Conservation (phyloP, 2,888 invertebrate species). For the Rhagonycha lutea region DNA sequence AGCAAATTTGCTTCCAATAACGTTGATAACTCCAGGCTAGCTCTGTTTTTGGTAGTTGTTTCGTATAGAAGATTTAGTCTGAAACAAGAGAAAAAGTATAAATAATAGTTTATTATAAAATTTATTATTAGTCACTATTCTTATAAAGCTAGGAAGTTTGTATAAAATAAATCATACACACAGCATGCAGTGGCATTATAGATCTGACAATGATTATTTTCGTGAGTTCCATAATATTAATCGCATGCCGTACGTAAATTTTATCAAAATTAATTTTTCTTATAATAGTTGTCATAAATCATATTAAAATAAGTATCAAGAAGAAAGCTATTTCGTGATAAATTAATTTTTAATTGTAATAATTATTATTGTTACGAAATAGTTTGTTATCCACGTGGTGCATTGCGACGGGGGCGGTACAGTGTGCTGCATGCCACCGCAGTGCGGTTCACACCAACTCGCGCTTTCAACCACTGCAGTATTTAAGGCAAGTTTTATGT, state of each 20-base stretch:
- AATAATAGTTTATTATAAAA: background rate
- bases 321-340: background rate
- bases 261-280: background rate
- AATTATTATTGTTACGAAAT: constrained; percentile 1
- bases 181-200: no score
- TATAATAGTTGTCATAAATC: background rate
- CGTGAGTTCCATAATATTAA: background rate
- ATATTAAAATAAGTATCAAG: background rate
- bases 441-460: constrained; percentile 25
- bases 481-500: constrained; percentile 38
- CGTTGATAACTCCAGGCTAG: constrained; percentile 17
- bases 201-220: background rate
- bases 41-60: background rate
- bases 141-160: background rate
- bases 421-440: constrained; percentile 21
- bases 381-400: constrained; percentile 41
- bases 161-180: background rate
- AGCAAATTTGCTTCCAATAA: constrained; percentile 13
- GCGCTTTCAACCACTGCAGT: constrained; percentile 37
- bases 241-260: background rate
- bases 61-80: constrained; percentile 12
- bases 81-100: background rate
- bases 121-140: background rate
- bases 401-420: constrained; percentile 56
- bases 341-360: background rate